Evolutionary conservation across 2,797 vertebrate species (phyloP), one percentile per base, ranked within the genome.

Genomic region (Caiman crocodilus): DNA sequence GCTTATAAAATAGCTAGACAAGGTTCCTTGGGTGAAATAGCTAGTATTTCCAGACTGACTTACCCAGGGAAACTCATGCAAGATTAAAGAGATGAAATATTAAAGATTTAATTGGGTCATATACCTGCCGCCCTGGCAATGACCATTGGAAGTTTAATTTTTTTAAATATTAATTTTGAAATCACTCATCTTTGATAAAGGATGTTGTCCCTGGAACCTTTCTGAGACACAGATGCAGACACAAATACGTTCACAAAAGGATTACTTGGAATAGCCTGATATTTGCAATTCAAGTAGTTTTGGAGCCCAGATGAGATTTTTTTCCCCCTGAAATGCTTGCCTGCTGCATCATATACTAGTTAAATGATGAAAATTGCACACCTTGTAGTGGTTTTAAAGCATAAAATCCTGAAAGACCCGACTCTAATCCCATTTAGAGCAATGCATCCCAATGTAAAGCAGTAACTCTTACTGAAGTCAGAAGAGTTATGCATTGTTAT

Each of bases 51-150:
- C 94, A 56, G 89, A 32, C 2, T 71, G 79, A 81, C 89, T 96
- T 92, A 79, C 73, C 35, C 67, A 86, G 90, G 78, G 82, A 95
- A 89, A 95, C 73, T 90, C 88, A 95, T 82, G 61, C 42, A 95
- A 97, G 88, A 96, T 93, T 96, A 81, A 97, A 94, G 94, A 96
- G 84, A 79, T 14, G 89, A 75, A 95, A 91, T 94, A 90, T 96
- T 96, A 95, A 94, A 87, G 88, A 85, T 91, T 84, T 87, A 97
- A 76, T 82, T 93, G 87, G 89, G 83, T 90, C 91, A 79, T 61
- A 92, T 92, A 84, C 96, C 87, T 84, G 75, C 91, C 90, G 74
- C 82, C 69, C 58, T 21, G 30, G 74, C 94, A 88, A 94, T 96
- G 85, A 73, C 74, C 73, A 90, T 89, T 69, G 86, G 83, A 65